A percentile compares a stretch with the other conserved stretches of the same genome.
Conservation (phyloP, 1,140 invertebrate species). For the Helicorthomorpha holstii region DNA sequence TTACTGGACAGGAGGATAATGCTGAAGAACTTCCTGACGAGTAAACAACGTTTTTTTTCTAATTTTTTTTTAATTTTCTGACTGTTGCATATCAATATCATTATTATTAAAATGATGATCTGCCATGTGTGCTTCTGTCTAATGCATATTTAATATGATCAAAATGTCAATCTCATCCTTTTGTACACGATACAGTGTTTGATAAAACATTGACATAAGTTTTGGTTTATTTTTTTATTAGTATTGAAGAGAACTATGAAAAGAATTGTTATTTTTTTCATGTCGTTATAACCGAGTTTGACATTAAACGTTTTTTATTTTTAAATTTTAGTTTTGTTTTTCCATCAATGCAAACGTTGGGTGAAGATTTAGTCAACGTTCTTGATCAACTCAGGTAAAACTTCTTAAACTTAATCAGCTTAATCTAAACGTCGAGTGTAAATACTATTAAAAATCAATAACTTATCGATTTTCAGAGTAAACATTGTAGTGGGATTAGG, state of each 20-base stretch:
- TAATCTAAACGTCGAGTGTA: background rate
- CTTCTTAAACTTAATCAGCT: background rate
- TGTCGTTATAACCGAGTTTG: background rate
- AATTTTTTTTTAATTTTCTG: background rate
- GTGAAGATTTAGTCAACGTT: constrained; percentile 63
- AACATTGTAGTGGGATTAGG: constrained; percentile 57
- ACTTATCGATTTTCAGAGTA: constrained; percentile 22
- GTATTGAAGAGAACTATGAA: background rate
- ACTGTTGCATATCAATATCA: no score
- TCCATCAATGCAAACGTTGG: constrained; percentile 61
- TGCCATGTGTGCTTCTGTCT: no score
- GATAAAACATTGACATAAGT: no score
- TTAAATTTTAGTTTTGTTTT: constrained; percentile 55
- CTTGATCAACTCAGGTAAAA: constrained; percentile 51
- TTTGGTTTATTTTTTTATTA: background rate
- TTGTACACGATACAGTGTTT: no score
- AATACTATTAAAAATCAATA: background rate
- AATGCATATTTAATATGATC: no score
- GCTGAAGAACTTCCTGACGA: constrained; percentile 45
- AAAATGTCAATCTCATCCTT: no score
- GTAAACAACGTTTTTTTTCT: constrained; percentile 23
- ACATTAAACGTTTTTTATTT: constrained; percentile 6
- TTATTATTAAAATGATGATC: no score
- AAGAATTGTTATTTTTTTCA: background rate
- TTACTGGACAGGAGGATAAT: constrained; percentile 73